Conservation (phyloP, 2,797 vertebrate species). For the Cebuella pygmaea region DNA sequence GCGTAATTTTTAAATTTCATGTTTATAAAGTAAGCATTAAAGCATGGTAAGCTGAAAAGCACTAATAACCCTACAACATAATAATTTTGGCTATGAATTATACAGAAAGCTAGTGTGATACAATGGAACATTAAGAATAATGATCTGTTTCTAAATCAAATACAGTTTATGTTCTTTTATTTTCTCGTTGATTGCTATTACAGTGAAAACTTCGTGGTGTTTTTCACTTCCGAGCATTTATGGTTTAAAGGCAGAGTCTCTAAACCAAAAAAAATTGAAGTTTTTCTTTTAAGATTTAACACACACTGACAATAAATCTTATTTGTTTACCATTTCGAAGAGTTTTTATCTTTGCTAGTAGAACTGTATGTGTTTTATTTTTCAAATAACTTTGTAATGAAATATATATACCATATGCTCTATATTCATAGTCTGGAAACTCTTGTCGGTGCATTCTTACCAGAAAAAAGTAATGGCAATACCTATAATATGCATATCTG, state of each 20-base stretch:
- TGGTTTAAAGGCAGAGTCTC: background rate
- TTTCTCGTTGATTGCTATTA: background rate
- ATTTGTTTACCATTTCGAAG: background rate
- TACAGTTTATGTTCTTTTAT: background rate
- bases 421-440: background rate
- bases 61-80: background rate
- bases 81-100: background rate
- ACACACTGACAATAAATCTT: background rate
- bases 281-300: background rate
- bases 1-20: slow-evolving; percentile 2
- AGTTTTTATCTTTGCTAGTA: background rate
- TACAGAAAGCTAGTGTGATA: background rate
- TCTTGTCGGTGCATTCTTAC: background rate
- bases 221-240: background rate
- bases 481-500: background rate
- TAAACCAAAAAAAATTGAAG: background rate
- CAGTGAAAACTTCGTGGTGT: background rate
- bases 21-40: background rate
- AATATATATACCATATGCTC: background rate
- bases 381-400: background rate
- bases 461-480: background rate
- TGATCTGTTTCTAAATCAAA: background rate
- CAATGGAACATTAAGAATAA: slow-evolving; percentile 15
- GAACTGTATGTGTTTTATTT: background rate
- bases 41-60: slow-evolving; percentile 6